phyloP scores from a whole-genome alignment of 1,140 invertebrate species.

The Aphelenchoides avenae region DNA sequence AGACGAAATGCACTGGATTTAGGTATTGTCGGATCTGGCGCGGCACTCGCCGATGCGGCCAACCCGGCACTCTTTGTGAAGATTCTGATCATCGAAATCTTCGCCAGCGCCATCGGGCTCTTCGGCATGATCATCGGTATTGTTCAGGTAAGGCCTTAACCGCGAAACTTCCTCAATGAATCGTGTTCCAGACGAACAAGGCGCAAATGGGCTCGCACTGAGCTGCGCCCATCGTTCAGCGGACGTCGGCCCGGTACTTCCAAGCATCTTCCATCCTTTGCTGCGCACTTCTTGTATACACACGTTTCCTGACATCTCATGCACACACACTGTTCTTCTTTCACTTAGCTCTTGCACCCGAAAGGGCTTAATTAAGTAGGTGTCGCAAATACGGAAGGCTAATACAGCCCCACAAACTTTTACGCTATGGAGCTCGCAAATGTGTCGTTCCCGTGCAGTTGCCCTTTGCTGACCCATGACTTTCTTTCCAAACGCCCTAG shows the following conservation, averaged over 20 bases:
- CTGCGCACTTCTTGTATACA: not conserved
- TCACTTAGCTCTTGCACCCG: not conserved
- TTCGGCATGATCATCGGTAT: constrained; percentile 97
- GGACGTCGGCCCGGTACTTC: not conserved
- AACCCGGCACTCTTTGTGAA: constrained; percentile 90
- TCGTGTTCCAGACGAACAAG: constrained; percentile 27
- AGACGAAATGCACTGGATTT: not conserved
- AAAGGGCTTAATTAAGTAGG: constrained; percentile 2
- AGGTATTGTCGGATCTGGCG: constrained; percentile 82
- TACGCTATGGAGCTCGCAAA: too few species aligned
- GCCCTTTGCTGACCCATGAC: too few species aligned
- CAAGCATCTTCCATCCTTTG: too few species aligned
- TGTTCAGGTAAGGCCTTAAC: constrained; percentile 67
- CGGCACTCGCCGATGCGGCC: constrained; percentile 88
- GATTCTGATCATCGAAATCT: constrained; percentile 95
- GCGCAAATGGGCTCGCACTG: constrained; percentile 17
- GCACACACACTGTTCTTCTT: not conserved
- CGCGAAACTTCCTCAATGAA: not conserved
- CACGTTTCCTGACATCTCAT: constrained; percentile 11
- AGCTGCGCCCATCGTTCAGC: not conserved
- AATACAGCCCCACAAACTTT: too few species aligned
- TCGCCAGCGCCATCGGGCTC: constrained; percentile 91
- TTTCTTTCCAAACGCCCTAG: too few species aligned
- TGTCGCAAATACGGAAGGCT: constrained; percentile 11
- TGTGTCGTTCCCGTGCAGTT: too few species aligned